phyloP scores from a whole-genome alignment of 2,113 vertebrate species.

The Ifrita kowaldi region DNA sequence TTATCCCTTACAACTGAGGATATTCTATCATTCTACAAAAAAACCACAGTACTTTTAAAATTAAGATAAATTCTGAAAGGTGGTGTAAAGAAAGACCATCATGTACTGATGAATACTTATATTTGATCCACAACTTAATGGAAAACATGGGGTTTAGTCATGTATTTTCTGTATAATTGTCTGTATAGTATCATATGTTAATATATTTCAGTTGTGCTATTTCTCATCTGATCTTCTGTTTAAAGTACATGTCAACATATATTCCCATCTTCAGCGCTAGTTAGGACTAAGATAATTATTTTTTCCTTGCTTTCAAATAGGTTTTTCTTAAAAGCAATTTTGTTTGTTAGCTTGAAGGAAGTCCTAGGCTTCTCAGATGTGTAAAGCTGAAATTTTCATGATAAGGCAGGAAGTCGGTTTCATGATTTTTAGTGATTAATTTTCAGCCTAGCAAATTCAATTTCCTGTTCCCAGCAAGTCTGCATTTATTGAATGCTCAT shows the following conservation, averaged over 20 bases:
- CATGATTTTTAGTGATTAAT: not conserved
- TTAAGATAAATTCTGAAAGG: not conserved
- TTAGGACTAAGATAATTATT: not conserved
- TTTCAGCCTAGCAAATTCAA: not conserved
- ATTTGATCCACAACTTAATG: not conserved
- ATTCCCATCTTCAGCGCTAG: not conserved
- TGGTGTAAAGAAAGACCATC: not conserved
- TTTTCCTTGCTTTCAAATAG: not conserved
- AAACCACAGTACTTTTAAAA: not conserved
- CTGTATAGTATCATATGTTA: not conserved
- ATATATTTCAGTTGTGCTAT: constrained; percentile 1
- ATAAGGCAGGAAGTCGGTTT: not conserved
- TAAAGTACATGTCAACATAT: constrained; percentile 12
- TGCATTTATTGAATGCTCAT: not conserved
- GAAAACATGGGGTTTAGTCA: not conserved
- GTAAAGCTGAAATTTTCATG: not conserved
- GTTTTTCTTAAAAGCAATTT: not conserved
- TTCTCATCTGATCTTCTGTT: constrained; percentile 16
- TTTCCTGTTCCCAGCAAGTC: not conserved
- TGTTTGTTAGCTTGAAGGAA: constrained; percentile 14
- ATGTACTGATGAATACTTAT: not conserved
- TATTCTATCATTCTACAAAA: not conserved
- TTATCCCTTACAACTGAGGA: not conserved
- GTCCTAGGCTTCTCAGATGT: not conserved
- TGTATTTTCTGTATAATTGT: not conserved